These are phyloP conservation scores for Drosophila parabipectinata DNA, from an alignment of 1,140 invertebrate species.

Conservation along the genomic window DNA sequence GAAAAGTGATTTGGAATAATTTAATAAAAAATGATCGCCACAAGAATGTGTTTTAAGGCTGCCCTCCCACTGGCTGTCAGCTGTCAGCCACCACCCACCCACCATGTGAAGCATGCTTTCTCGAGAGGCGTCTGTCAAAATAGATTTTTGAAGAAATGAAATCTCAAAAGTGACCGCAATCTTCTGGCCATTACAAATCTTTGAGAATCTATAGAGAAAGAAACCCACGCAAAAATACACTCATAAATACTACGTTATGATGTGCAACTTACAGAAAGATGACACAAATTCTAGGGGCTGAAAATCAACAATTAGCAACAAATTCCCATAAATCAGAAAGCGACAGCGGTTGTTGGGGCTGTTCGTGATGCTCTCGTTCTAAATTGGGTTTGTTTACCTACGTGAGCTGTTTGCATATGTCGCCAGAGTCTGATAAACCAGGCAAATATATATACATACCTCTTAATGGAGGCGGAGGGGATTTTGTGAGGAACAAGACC, in stretches of 20 bases:
- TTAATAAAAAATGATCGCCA: slow-evolving; percentile 10
- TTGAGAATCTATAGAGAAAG: slow-evolving; percentile 12
- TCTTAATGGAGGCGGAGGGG: too few species aligned
- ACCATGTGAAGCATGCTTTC: slow-evolving; percentile 44
- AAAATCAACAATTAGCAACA: slow-evolving; percentile 59
- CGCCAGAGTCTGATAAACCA: slow-evolving; percentile 39
- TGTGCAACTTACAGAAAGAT: slow-evolving; percentile 47
- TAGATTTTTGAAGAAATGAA: slow-evolving; percentile 29
- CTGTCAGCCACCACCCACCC: slow-evolving; percentile 9
- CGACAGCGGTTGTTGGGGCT: slow-evolving; percentile 33
- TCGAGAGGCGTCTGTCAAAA: slow-evolving; percentile 39
- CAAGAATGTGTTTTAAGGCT: slow-evolving; percentile 66
- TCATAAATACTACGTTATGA: background rate
- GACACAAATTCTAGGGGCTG: slow-evolving; percentile 44
- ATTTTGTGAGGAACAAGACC: too few species aligned
- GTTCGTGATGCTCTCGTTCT: slow-evolving; percentile 35
- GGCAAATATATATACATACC: slow-evolving; percentile 19
- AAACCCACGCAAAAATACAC: slow-evolving; percentile 49
- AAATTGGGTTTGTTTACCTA: slow-evolving; percentile 43
- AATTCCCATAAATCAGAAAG: slow-evolving; percentile 63
- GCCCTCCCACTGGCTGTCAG: slow-evolving; percentile 38
- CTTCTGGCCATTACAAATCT: slow-evolving; percentile 48
- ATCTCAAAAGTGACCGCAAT: slow-evolving; percentile 55
- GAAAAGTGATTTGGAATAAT: slow-evolving; percentile 40
- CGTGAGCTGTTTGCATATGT: slow-evolving; percentile 50